Evolutionary conservation across 2,797 vertebrate species (phyloP).

Genomic region (Ctenopoma kingsleyae): DNA sequence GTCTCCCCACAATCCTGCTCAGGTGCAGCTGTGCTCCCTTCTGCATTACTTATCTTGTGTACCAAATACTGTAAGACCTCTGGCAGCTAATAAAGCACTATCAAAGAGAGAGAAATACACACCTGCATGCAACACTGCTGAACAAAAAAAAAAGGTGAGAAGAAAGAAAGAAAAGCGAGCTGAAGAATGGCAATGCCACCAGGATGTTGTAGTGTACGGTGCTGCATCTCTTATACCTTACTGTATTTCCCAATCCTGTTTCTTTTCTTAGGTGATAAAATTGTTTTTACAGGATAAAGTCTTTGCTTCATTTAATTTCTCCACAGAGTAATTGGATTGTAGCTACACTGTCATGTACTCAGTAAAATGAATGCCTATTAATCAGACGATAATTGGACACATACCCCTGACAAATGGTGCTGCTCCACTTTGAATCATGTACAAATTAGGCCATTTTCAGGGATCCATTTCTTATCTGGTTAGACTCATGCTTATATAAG

Average conservation of each 20-base stretch:
- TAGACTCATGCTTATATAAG: conserved; percentile 68
- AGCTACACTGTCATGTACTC: conserved; percentile 67
- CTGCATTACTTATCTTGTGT: conserved; percentile 64
- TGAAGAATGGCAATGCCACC: conserved; percentile 1
- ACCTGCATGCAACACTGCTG: conserved; percentile 5
- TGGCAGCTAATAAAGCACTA: conserved; percentile 45
- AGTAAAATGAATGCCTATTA: conserved; percentile 78
- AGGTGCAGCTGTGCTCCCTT: conserved; percentile 59
- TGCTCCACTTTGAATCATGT: conserved; percentile 78
- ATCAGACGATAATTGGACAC: conserved; percentile 84
- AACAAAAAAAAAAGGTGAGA: neutral
- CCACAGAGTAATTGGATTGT: conserved; percentile 78
- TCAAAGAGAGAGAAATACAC: conserved; percentile 25
- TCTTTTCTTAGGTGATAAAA: conserved; percentile 55
- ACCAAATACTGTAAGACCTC: conserved; percentile 49
- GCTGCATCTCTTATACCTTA: conserved; percentile 20
- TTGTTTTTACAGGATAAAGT: conserved; percentile 46
- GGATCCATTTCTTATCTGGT: conserved; percentile 79
- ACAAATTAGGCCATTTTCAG: conserved; percentile 79
- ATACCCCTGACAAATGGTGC: conserved; percentile 78
- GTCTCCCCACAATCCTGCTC: conserved; percentile 64
- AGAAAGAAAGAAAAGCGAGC: neutral
- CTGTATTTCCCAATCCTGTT: conserved; percentile 19
- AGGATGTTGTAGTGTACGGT: neutral
- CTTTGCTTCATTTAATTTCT: conserved; percentile 63